Percentiles rank a stretch among this genome's conserved stretches.
phyloP scores from a whole-genome alignment of 2,113 vertebrate species.

The Anoplopoma fimbria region DNA sequence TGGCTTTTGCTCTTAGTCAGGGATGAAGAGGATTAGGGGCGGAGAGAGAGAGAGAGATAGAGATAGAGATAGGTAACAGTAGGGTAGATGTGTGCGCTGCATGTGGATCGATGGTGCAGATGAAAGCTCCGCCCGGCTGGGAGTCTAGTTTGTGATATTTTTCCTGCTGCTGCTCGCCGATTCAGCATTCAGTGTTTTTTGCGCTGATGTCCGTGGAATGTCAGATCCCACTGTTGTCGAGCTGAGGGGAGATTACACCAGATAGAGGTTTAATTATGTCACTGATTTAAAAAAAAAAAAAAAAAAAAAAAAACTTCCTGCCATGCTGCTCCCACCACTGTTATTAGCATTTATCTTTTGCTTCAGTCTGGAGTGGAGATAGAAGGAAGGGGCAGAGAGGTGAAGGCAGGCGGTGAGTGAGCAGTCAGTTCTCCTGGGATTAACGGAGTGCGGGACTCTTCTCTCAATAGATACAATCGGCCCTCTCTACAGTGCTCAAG shows the following conservation, averaged over 20 bases:
- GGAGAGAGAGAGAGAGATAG: slow-evolving; percentile 10
- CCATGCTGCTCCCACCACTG: slow-evolving; percentile 9
- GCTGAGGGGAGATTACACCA: slow-evolving; percentile 44
- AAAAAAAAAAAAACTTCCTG: too few relatives aligned
- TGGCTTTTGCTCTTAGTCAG: slow-evolving; percentile 48
- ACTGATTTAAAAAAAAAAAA: too few relatives aligned
- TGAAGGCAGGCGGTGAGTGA: slow-evolving; percentile 24
- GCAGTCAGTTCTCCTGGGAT: slow-evolving; percentile 19
- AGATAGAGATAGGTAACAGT: slow-evolving; percentile 31
- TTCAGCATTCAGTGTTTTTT: slow-evolving; percentile 43
- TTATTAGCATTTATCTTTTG: slow-evolving; percentile 54
- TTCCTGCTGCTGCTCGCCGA: slow-evolving; percentile 46
- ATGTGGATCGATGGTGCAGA: slow-evolving; percentile 56
- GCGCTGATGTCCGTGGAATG: slow-evolving; percentile 41
- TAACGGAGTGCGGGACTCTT: background rate
- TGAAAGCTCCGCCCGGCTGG: slow-evolving; percentile 40
- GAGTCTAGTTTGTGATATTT: slow-evolving; percentile 43
- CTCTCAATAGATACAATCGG: slow-evolving; percentile 25
- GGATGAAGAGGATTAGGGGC: slow-evolving; percentile 63
- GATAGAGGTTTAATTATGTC: slow-evolving; percentile 51
- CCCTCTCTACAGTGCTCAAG: slow-evolving; percentile 4
- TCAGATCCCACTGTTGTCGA: slow-evolving; percentile 18
- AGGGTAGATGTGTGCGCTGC: slow-evolving; percentile 37
- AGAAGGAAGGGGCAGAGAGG: background rate
- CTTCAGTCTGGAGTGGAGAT: slow-evolving; percentile 20